Evolutionary conservation across 64 coral and sea anemone species (phyloP).

Genomic region (Montipora capricornis): DNA sequence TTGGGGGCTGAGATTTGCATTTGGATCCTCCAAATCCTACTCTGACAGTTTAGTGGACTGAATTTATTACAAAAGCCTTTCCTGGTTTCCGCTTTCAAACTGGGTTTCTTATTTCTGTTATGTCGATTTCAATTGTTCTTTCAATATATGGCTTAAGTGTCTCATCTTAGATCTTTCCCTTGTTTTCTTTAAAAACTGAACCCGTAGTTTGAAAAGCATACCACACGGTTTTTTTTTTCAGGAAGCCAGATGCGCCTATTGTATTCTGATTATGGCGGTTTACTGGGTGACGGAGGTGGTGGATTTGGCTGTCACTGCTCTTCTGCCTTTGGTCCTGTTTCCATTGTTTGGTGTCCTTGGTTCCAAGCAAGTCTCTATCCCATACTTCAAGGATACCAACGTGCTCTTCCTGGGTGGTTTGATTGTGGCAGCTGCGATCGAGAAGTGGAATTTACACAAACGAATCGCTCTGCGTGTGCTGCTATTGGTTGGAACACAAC

Average conservation of each 20-base stretch:
- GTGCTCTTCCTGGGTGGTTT: constrained; percentile 90
- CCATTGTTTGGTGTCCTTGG: constrained; percentile 88
- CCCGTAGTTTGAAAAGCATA: not conserved
- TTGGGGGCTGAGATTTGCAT: too few relatives aligned
- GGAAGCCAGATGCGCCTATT: constrained; percentile 90
- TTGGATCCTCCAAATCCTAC: too few relatives aligned
- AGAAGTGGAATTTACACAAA: constrained; percentile 92
- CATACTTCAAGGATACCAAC: constrained; percentile 96
- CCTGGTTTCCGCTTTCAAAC: too few relatives aligned
- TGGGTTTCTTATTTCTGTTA: too few relatives aligned
- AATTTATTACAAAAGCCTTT: too few relatives aligned
- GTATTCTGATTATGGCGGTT: constrained; percentile 89
- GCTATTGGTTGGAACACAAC: constrained; percentile 84
- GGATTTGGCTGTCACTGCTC: constrained; percentile 87
- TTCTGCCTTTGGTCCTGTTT: constrained; percentile 88
- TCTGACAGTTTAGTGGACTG: too few relatives aligned
- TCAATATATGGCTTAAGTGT: too few relatives aligned
- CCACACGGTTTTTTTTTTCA: not conserved
- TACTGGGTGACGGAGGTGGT: constrained; percentile 98
- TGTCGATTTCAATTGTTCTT: too few relatives aligned
- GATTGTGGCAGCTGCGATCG: constrained; percentile 90
- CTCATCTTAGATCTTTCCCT: too few relatives aligned
- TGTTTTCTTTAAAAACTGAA: not conserved
- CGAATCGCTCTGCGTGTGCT: constrained; percentile 87
- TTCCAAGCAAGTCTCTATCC: constrained; percentile 82